Conservation (phyloP, 2,888 invertebrate genomes). For the Ectobius pallidus region DNA sequence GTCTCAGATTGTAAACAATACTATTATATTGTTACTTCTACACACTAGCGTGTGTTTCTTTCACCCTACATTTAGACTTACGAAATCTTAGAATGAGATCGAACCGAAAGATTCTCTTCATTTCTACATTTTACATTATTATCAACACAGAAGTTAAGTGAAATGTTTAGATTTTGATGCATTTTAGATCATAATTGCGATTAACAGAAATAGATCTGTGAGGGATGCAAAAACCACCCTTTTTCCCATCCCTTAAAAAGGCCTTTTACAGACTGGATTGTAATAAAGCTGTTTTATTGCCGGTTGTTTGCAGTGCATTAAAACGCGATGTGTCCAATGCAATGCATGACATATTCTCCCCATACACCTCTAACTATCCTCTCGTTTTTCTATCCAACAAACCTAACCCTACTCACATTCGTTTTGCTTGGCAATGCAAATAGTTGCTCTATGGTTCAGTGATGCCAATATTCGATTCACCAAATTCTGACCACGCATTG, state of each 20-base stretch:
- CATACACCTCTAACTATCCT: neutral
- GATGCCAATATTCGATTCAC: constrained; percentile 31
- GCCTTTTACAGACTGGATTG: neutral
- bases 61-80: no score
- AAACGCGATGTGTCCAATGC: constrained; percentile 12
- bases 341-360: constrained; percentile 16
- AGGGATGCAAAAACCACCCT: neutral
- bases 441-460: constrained; percentile 22
- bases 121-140: no score
- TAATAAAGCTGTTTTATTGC: constrained; percentile 28
- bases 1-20: no score
- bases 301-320: constrained; percentile 34
- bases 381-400: neutral
- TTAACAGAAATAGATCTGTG: neutral
- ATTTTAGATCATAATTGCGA: neutral
- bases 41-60: no score
- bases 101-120: no score
- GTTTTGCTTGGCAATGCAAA: constrained; percentile 10
- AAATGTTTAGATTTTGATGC: neutral
- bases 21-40: no score
- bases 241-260: neutral
- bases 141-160: neutral
- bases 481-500: neutral
- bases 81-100: no score
- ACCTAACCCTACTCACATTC: constrained; percentile 9